These are phyloP conservation scores for Drosophila dunni DNA, from an alignment of 1,140 invertebrate genomes.

Conservation along the genomic window DNA sequence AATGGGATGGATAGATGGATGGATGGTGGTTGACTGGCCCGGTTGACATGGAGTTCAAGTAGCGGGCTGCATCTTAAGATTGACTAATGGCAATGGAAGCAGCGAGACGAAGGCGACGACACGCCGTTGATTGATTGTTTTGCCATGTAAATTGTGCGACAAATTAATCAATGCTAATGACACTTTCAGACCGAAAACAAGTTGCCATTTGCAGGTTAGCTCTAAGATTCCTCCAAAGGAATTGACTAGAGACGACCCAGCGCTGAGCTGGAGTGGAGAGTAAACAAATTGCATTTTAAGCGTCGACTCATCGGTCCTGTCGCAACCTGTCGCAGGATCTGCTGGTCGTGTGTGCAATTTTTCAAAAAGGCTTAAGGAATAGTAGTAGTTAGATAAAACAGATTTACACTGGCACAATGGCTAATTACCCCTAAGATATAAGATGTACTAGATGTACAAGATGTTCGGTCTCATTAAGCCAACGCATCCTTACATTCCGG, in stretches of 20 bases:
- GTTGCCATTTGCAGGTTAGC: constrained; percentile 62
- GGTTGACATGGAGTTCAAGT: constrained; percentile 71
- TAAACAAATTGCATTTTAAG: constrained; percentile 80
- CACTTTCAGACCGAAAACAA: constrained; percentile 66
- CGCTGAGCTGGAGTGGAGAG: neutral
- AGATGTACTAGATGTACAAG: constrained; percentile 37
- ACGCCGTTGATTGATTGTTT: constrained; percentile 83
- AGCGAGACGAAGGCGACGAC: constrained; percentile 54
- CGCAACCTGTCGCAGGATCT: constrained; percentile 17
- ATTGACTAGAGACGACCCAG: constrained; percentile 32
- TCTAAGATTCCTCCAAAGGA: constrained; percentile 38
- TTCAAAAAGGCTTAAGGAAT: constrained; percentile 57
- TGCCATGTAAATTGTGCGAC: constrained; percentile 81
- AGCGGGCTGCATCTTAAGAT: constrained; percentile 71
- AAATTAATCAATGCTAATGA: constrained; percentile 85
- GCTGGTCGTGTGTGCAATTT: constrained; percentile 59
- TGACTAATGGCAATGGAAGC: constrained; percentile 72
- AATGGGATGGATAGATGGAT: constrained; percentile 50
- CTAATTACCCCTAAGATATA: constrained; percentile 60
- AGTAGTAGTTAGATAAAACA: constrained; percentile 70
- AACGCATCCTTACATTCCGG: constrained; percentile 46
- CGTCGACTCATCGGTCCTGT: constrained; percentile 49
- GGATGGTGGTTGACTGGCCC: constrained; percentile 47
- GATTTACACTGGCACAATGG: constrained; percentile 70
- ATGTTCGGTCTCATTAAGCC: constrained; percentile 48